Evolutionary conservation across 2,797 vertebrate species (phyloP), one percentile per base, ranked within the genome.

Genomic region (Myioborus miniatus): DNA sequence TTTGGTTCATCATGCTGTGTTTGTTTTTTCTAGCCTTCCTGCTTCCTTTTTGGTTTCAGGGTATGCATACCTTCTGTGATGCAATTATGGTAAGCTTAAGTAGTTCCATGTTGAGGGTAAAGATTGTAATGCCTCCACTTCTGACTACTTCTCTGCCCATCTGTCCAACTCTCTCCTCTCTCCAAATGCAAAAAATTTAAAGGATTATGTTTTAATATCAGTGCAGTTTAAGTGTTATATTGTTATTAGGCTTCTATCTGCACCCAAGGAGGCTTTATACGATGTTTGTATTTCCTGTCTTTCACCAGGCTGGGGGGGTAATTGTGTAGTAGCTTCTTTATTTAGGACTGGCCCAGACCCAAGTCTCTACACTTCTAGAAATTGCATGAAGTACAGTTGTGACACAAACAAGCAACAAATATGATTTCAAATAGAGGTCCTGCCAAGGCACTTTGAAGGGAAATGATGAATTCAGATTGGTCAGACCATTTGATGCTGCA

Each of bases 31-130:
- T 96, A 94, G 89, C 88, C 82, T 97, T 96, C 94, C 95, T 95
- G 74, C 89, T 96, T 92, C 93, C 93, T 84, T 91, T 96, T 96
- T 97, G 95, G 93, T 97, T 95, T 96, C 93, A 0, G 96, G 94
- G 90, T 95, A 94, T 90, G 92, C 95, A 96, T 97, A 96, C 96
- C 91, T 97, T 94, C 92, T 91, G 96, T 95, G 94, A 97, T 96
- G 93, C 95, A 97, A 95, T 97, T 97, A 96, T 58, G 49, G 87
- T 67, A 80, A 72, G 76, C 93, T 93, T 97, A 97, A 97, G 88
- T 91, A 97, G 94, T 95, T 96, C 95, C 96, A 97, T 87, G 94
- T 94, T 88, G 91, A 96, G 86, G 77, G 76, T 67, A 89, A 94
- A 64, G 92, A 93, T n/a, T 93, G 83, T 50, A 92, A 91, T 89